These are phyloP conservation scores for Cephalopterus ornatus DNA, from an alignment of 2,113 vertebrate species.

Conservation along the genomic window DNA sequence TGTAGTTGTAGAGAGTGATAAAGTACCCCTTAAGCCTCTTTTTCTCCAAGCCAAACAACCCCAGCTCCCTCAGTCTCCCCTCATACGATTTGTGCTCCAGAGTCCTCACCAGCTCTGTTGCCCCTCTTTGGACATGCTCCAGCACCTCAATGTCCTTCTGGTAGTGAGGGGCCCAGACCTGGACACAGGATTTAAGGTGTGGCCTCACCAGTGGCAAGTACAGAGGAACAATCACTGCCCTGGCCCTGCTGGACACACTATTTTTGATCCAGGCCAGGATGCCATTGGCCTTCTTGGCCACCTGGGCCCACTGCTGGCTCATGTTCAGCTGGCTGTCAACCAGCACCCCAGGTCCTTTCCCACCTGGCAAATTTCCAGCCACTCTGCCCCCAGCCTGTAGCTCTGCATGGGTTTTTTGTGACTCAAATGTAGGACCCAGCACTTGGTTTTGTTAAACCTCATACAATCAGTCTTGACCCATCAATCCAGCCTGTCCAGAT, in stretches of 20 bases:
- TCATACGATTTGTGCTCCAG: neutral
- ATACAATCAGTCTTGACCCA: fast-evolving
- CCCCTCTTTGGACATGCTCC: neutral
- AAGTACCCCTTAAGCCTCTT: neutral
- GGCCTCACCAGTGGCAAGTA: fast-evolving
- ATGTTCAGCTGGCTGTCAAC: fast-evolving
- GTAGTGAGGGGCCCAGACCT: neutral
- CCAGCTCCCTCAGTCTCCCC: neutral
- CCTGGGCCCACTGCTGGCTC: neutral
- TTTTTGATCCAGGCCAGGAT: neutral
- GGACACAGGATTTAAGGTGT: neutral
- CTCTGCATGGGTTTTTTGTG: fast-evolving
- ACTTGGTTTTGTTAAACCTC: fast-evolving
- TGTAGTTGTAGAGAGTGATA: neutral
- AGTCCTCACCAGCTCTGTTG: fast-evolving
- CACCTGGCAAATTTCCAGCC: neutral
- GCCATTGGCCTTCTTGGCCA: neutral
- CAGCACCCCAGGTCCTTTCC: neutral
- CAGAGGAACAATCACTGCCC: neutral
- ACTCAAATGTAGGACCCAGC: fast-evolving
- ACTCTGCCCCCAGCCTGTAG: neutral
- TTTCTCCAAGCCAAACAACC: neutral
- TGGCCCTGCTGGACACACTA: neutral
- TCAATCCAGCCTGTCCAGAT: no score
- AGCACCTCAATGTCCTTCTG: neutral